Base-by-base conservation (phyloP, 2,888 invertebrate species). In the Amiota mariae region DNA sequence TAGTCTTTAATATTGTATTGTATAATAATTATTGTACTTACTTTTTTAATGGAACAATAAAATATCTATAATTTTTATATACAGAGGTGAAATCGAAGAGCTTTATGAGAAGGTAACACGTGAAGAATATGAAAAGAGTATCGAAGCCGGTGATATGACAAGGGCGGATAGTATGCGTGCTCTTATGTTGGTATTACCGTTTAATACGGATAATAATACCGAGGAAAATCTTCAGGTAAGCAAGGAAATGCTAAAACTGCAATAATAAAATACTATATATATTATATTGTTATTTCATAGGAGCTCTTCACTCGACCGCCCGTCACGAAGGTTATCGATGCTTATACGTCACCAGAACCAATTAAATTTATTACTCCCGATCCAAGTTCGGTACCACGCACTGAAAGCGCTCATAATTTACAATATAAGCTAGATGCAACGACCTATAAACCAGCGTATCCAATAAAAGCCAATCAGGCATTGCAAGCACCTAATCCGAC, bases 401-500 rank as follows among this genome's bases (percentile, higher is more conserved):
- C 82, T 8, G 85, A 81, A 9, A 83, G 36, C 20, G 13, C 54
- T 9, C 20, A 24, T 6, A 51, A 24, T 20, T 73, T 86, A 4
- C 70, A 81, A 18, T 81, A 80, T 0, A 90, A 90, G 46, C 76
- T 88, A 51, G 88, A 87, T n/a, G 89, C 90, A 24, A 90, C 91
- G 8, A 91, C 92, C 1, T 92, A 92, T 78, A 89, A 89, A 72
- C 90, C 91, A 8, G 91, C 90, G 9, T 85, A 90, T 56, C 90
- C 77, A 4, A 11, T 78, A 9, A 86, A 85, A 72, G 77, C 72
- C 0, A 70, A 77, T 61, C 78, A 74, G 73, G 78, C 81, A 73
- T 70, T 81, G 70, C 70, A 82, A 73, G 79, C 85, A 57, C 80
- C 87, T 61, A 78, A 76, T 67, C 81, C 88, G 6, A 87, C 88